These are phyloP conservation scores for Lophura nycthemera DNA, from an alignment of 2,113 vertebrate genomes.

Conservation along the genomic window DNA sequence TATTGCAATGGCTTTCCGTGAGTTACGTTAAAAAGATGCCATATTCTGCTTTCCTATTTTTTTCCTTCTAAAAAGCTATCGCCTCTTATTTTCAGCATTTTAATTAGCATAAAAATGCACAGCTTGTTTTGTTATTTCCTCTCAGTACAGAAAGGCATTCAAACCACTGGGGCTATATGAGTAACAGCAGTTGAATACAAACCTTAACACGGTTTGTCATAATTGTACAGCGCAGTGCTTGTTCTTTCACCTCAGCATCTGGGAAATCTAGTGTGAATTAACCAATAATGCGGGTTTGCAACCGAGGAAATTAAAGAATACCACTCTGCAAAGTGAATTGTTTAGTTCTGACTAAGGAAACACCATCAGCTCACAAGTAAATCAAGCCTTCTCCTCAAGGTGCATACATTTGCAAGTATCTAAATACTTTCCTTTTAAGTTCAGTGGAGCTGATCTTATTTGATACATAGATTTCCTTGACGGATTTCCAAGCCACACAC, in stretches of 20 bases:
- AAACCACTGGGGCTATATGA: background rate
- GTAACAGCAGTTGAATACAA: slow-evolving; percentile 33
- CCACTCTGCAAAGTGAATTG: background rate
- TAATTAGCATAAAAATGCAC: slow-evolving; percentile 43
- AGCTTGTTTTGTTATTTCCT: slow-evolving; percentile 42
- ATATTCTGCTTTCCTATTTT: background rate
- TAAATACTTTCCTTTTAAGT: background rate
- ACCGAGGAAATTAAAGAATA: slow-evolving; percentile 13
- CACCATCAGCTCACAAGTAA: background rate
- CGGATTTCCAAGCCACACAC: background rate
- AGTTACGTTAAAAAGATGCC: background rate
- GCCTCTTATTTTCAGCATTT: slow-evolving; percentile 18
- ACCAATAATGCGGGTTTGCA: slow-evolving; percentile 25
- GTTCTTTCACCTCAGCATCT: slow-evolving; percentile 5
- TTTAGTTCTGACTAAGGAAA: background rate
- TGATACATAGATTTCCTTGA: background rate
- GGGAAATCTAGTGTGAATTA: slow-evolving; percentile 16
- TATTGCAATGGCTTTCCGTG: background rate
- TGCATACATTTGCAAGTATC: background rate
- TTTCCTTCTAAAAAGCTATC: background rate
- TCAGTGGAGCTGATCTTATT: background rate
- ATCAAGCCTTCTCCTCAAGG: background rate
- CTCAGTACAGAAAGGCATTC: background rate
- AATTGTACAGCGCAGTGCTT: background rate
- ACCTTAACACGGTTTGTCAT: background rate